Conservation (phyloP, 2,888 invertebrate genomes). For the Ectemnius lituratus region DNA sequence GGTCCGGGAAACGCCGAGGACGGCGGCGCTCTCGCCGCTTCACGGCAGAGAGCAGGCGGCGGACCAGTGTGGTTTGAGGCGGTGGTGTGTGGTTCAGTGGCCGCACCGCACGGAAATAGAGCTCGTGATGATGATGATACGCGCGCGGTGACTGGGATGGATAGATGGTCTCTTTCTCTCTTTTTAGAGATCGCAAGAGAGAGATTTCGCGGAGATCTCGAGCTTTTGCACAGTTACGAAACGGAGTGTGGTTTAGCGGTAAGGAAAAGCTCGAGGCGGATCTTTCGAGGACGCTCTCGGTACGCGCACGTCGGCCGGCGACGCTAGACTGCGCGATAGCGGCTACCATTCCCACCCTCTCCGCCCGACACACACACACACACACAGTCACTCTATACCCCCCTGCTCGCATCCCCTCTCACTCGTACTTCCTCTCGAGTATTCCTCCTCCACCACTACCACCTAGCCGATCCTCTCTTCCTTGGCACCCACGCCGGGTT, state of each 20-base stretch:
- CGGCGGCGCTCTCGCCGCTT: too few species aligned
- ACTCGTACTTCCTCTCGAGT: neutral
- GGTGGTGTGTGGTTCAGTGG: too few species aligned
- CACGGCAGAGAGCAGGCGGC: too few species aligned
- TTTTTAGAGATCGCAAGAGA: too few species aligned
- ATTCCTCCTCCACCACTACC: neutral
- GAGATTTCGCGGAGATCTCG: too few species aligned
- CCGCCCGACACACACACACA: conserved; percentile 44
- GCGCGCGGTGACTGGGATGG: too few species aligned
- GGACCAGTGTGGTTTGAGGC: too few species aligned
- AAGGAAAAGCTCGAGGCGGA: conserved; percentile 8
- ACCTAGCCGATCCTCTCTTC: neutral
- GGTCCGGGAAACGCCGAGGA: too few species aligned
- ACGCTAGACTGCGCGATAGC: conserved; percentile 68
- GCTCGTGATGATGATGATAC: too few species aligned
- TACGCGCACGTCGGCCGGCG: conserved; percentile 67
- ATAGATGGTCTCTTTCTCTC: too few species aligned
- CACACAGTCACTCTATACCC: neutral
- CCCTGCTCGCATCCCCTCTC: neutral
- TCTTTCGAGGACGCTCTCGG: neutral
- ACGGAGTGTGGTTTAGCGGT: neutral
- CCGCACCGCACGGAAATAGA: too few species aligned
- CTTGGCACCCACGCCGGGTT: neutral
- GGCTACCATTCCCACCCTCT: conserved; percentile 51
- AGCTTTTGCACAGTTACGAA: too few species aligned